Conservation (phyloP, 2,888 invertebrate genomes). For the Pristionchus entomophagus region DNA sequence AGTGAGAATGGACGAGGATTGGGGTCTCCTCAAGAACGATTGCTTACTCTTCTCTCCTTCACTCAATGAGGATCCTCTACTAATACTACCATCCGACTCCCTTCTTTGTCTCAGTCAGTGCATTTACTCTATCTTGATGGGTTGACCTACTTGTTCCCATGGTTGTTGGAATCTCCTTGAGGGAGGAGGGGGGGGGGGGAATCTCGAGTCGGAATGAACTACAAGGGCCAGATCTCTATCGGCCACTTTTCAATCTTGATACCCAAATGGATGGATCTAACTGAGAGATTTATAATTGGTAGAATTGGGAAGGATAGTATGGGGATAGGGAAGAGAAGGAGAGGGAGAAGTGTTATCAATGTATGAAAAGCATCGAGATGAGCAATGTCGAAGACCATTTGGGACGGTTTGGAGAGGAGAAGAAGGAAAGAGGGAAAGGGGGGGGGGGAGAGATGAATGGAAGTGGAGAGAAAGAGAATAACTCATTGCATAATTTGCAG, state of each 20-base stretch:
- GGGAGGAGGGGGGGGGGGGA: background rate
- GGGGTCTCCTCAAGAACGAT: constrained; percentile 58
- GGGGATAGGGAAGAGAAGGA: background rate
- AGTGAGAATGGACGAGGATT: constrained; percentile 60
- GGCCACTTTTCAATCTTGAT: constrained; percentile 12
- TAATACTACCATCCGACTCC: background rate
- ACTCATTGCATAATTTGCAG: background rate
- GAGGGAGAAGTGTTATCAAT: constrained; percentile 31
- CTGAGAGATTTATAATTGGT: constrained; percentile 30
- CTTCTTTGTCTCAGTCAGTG: constrained; percentile 6
- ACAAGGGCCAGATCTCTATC: constrained; percentile 5
- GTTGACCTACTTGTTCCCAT: background rate
- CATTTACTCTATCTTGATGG: background rate
- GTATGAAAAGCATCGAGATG: constrained; percentile 36
- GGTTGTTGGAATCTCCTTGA: background rate
- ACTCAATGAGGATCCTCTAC: constrained; percentile 16
- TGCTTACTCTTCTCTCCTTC: constrained; percentile 55
- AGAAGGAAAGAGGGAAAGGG: background rate
- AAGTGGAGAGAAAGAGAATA: background rate
- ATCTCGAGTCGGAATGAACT: constrained; percentile 13
- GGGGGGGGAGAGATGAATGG: background rate
- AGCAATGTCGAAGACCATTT: constrained; percentile 37
- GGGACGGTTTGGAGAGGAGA: constrained; percentile 8
- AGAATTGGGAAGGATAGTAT: constrained; percentile 2
- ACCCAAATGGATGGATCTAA: constrained; percentile 5